Conservation (phyloP, 2,797 vertebrate species). For the Pteropus rufus region DNA sequence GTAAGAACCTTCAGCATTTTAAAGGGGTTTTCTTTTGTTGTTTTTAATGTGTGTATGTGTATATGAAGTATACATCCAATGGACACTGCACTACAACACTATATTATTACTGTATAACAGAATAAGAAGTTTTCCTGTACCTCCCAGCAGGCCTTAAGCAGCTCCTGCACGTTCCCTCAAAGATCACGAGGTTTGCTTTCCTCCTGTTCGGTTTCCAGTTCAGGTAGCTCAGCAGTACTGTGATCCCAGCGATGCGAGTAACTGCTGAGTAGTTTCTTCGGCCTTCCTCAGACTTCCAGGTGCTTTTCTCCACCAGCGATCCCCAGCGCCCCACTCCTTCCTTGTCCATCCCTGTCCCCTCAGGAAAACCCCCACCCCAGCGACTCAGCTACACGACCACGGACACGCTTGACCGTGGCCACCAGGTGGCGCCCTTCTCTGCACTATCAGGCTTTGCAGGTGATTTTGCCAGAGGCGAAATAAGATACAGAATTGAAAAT, state of each 20-base stretch:
- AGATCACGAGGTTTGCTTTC: not conserved
- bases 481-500: not conserved
- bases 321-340: rapidly evolving
- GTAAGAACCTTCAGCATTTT: not conserved
- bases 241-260: not conserved
- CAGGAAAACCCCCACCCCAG: not conserved
- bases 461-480: not conserved
- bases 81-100: not conserved
- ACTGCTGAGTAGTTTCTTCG: not conserved
- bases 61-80: not conserved
- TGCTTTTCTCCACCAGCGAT: not conserved
- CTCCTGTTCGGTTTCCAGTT: not conserved
- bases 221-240: not conserved
- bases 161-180: not conserved
- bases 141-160: not conserved
- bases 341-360: rapidly evolving
- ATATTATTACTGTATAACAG: not conserved
- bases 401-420: not conserved
- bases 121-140: not conserved
- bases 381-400: not conserved
- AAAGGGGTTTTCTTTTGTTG: too few relatives aligned
- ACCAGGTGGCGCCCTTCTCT: conserved; percentile 23
- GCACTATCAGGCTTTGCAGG: rapidly evolving
- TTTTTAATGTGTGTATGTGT: not conserved
- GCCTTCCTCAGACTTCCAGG: not conserved